Conservation (phyloP, 1,140 invertebrate genomes). For the Bemisia tabaci region DNA sequence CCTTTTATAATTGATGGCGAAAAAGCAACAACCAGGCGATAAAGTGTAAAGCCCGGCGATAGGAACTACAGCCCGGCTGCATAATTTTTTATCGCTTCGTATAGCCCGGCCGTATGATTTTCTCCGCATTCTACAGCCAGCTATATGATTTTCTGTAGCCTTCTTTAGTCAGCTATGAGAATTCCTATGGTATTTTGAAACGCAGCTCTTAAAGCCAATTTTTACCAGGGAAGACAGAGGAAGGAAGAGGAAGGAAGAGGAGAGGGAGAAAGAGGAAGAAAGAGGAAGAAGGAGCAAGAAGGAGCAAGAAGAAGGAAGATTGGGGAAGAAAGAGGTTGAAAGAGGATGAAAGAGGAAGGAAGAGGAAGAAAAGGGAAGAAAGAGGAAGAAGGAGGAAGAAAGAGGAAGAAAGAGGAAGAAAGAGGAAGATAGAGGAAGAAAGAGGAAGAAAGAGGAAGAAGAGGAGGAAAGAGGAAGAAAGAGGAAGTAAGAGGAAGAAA, state of each 20-base stretch:
- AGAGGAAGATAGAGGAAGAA: neutral
- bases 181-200: too few species aligned
- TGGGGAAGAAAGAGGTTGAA: neutral
- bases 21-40: too few species aligned
- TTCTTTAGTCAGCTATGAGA: too few species aligned
- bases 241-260: slow-evolving; percentile 5
- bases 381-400: neutral
- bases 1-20: too few species aligned
- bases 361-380: neutral
- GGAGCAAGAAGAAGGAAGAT: slow-evolving; percentile 1
- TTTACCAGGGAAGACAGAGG: neutral
- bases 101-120: too few species aligned
- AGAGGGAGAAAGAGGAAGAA: neutral
- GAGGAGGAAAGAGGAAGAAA: neutral
- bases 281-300: neutral
- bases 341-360: neutral
- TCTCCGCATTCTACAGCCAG: too few species aligned
- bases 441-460: neutral
- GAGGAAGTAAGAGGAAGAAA: neutral
- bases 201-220: too few species aligned
- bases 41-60: too few species aligned
- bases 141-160: too few species aligned
- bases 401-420: neutral
- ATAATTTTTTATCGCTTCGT: too few species aligned
- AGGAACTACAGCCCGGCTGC: too few species aligned